phyloP scores from a whole-genome alignment of 2,797 vertebrate species.

The Anisognathus igniventris region DNA sequence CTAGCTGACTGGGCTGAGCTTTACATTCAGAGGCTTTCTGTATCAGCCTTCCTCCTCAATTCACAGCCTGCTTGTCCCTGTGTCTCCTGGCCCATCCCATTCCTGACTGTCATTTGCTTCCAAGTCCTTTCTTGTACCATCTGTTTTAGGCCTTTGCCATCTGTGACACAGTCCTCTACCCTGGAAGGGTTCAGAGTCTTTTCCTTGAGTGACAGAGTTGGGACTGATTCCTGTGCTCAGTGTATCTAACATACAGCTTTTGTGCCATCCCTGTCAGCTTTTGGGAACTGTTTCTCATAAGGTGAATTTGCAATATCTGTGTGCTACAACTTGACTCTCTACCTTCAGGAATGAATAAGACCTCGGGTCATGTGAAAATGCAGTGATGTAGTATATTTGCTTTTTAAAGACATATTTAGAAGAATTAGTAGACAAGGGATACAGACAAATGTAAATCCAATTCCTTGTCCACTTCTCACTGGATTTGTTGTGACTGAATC shows the following conservation, averaged over 20 bases:
- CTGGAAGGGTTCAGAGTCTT: not conserved
- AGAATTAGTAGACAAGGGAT: not conserved
- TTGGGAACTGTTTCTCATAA: not conserved
- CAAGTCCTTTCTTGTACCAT: not conserved
- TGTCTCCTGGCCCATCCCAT: not conserved
- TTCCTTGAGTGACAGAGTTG: not conserved
- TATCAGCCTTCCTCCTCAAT: not conserved
- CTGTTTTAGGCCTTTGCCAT: slow-evolving; percentile 5
- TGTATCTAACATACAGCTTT: not conserved
- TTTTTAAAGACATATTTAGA: not conserved
- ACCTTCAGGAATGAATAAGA: not conserved
- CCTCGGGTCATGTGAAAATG: not conserved
- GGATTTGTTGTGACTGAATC: accelerated
- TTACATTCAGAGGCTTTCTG: not conserved
- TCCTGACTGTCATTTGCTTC: not conserved
- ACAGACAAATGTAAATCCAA: not conserved
- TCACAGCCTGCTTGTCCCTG: not conserved
- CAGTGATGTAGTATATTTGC: not conserved
- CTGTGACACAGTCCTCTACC: not conserved
- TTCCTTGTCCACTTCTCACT: not conserved
- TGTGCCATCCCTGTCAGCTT: not conserved
- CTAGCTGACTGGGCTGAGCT: not conserved
- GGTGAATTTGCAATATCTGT: not conserved
- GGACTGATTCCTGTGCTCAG: not conserved
- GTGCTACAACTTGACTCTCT: not conserved